Evolutionary conservation across 2,888 invertebrate species (phyloP), one percentile per base, ranked within the genome.

Genomic region (Nowickia ferox): DNA sequence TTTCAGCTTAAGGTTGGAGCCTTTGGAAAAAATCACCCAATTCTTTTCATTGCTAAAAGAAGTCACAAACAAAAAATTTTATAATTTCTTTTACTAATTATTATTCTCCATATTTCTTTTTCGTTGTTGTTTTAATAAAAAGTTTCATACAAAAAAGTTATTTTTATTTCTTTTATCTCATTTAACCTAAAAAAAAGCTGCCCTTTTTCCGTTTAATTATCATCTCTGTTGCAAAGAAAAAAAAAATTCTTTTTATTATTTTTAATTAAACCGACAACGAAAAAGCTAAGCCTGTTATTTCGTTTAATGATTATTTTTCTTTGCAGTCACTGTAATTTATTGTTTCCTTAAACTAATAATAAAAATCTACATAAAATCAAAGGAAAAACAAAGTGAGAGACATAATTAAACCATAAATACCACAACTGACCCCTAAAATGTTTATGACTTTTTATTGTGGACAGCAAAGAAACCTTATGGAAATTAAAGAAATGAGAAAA

Each of bases 341-440:
- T 61, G 68, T 38, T 75, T 81, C 74, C 68, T 81, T 68, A 81
- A 75, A 59, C 72, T 48, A 66, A 65, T 63, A 42, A 57, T n/a
- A 48, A 68, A 40, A 68, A 68, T 68, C 42, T 55, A 9, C 13
- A 30, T 51, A 42, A 22, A 17, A 53, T 9, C 51, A 42, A 69
- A 78, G 19, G 61, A 61, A 61, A 61, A 66, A 57, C 5, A n/a
- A 48, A 46, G 17, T 19, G 5, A 44, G 15, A 61, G 19, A 68
- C 30, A 66, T 61, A 51, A 57, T 22, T 55, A 69, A 63, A 69
- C 19, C 51, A 66, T 66, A 59, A 68, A 80, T 66, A 74, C 10
- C 80, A 55, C 51, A 65, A 72, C 38, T 74, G 81, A 81, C 75
- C 81, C 81, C 61, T 81, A 75, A 74, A 75, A 19, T 61, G 53